Conservation (phyloP, 1,140 invertebrate genomes). For the Drosophila mauritiana region DNA sequence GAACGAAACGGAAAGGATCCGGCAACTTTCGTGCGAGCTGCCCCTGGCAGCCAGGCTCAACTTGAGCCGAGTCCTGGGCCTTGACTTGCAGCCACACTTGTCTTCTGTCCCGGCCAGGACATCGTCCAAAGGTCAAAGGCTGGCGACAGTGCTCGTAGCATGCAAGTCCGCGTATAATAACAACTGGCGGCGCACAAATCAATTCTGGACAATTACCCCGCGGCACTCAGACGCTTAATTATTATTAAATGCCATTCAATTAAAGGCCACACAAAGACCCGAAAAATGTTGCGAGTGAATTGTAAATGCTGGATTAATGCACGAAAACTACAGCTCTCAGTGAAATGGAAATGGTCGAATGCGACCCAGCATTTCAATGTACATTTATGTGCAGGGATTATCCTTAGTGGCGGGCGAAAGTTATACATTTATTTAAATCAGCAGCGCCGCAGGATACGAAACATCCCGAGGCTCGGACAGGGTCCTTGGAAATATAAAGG, state of each 20-base stretch:
- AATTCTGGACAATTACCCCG: conserved; percentile 19
- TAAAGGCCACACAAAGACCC: conserved; percentile 3
- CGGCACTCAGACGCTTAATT: conserved; percentile 26
- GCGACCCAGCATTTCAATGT: background rate
- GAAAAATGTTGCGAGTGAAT: conserved; percentile 12
- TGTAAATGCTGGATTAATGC: conserved; percentile 23
- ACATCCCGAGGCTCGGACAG: conserved; percentile 7
- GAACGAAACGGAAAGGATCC: conserved; percentile 14
- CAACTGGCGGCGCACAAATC: conserved; percentile 3
- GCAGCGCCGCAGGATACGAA: conserved; percentile 24
- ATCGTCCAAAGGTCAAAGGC: conserved; percentile 45
- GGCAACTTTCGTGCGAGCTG: conserved; percentile 40
- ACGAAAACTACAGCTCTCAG: background rate
- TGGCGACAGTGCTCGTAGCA: conserved; percentile 8
- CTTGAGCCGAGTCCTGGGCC: conserved; percentile 28
- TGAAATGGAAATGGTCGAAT: conserved; percentile 20
- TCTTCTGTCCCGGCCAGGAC: conserved; percentile 10
- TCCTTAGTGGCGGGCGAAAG: conserved; percentile 11
- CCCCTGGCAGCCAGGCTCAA: conserved; percentile 34
- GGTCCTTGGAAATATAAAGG: background rate
- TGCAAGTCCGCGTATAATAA: background rate
- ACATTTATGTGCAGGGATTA: conserved; percentile 6
- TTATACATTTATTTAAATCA: conserved; percentile 47
- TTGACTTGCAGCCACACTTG: conserved; percentile 63
- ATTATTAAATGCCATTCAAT: conserved; percentile 34